phyloP scores from a whole-genome alignment of 2,888 invertebrate species.

The Serrognathus titanus region DNA sequence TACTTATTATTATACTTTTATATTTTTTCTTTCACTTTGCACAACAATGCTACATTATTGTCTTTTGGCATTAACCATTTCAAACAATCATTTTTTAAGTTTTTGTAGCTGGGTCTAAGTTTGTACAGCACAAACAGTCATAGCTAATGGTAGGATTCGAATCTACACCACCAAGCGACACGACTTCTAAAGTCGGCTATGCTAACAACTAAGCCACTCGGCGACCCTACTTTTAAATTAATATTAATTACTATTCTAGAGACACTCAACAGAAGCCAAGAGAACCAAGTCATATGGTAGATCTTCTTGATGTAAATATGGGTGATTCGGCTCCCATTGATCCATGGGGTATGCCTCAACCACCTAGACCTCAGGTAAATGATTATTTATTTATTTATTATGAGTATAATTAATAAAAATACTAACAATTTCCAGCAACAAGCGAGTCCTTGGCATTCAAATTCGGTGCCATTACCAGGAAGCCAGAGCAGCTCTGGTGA shows the following conservation, averaged over 20 bases:
- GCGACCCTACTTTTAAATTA: background rate
- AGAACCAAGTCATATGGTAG: constrained; percentile 67
- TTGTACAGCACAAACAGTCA: too few species aligned
- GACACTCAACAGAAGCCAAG: constrained; percentile 1
- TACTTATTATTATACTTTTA: background rate
- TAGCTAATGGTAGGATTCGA: too few species aligned
- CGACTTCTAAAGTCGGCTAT: too few species aligned
- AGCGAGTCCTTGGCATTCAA: constrained; percentile 64
- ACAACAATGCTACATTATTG: too few species aligned
- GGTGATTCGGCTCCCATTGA: constrained; percentile 62
- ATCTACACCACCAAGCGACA: too few species aligned
- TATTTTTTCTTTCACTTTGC: too few species aligned
- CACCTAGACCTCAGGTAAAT: constrained; percentile 59
- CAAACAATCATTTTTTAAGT: too few species aligned
- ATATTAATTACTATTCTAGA: background rate
- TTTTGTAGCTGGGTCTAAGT: too few species aligned
- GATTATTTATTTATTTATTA: too few species aligned
- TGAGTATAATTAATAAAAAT: too few species aligned
- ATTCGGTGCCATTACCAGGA: constrained; percentile 41
- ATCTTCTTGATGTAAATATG: constrained; percentile 78
- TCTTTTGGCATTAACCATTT: too few species aligned
- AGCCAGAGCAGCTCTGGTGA: constrained; percentile 46
- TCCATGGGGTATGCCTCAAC: constrained; percentile 70
- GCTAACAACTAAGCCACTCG: too few species aligned
- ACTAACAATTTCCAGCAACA: constrained; percentile 31